phyloP scores from a whole-genome alignment of 2,113 vertebrate genomes.

The Melospiza melodia region DNA sequence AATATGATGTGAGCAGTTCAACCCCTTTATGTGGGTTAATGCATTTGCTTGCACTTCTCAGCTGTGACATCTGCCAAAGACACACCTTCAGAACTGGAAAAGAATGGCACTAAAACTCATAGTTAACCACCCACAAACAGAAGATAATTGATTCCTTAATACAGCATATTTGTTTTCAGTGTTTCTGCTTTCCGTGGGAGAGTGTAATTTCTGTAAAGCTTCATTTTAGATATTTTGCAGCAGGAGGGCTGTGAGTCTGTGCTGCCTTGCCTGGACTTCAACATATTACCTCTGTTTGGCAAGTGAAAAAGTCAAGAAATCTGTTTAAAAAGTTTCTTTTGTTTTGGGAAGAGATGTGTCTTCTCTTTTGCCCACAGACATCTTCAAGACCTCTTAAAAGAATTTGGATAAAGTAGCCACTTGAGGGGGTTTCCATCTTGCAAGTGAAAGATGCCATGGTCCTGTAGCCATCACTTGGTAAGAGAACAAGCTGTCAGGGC shows the following conservation, averaged over 20 bases:
- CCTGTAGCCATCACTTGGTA: background rate
- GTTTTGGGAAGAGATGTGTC: background rate
- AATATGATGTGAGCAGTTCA: background rate
- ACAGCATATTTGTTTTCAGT: background rate
- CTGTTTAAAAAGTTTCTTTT: background rate
- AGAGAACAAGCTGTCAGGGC: background rate
- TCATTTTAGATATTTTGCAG: background rate
- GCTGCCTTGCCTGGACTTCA: background rate
- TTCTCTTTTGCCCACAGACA: background rate
- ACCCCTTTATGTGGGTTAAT: background rate
- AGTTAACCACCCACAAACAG: background rate
- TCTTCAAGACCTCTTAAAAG: background rate
- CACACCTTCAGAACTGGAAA: background rate
- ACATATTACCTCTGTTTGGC: background rate
- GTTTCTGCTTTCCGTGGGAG: background rate
- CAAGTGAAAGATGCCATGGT: background rate
- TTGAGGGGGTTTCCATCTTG: background rate
- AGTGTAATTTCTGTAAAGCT: background rate
- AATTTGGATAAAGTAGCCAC: background rate
- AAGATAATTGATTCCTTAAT: background rate
- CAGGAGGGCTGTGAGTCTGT: background rate
- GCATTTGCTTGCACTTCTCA: background rate
- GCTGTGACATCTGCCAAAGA: background rate
- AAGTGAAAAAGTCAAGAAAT: background rate
- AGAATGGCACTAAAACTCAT: background rate